A percentile compares a stretch with the other conserved stretches of the same genome.
These are phyloP conservation scores for Marisa cornuarietis DNA, from an alignment of 1,140 invertebrate species.

Conservation along the genomic window DNA sequence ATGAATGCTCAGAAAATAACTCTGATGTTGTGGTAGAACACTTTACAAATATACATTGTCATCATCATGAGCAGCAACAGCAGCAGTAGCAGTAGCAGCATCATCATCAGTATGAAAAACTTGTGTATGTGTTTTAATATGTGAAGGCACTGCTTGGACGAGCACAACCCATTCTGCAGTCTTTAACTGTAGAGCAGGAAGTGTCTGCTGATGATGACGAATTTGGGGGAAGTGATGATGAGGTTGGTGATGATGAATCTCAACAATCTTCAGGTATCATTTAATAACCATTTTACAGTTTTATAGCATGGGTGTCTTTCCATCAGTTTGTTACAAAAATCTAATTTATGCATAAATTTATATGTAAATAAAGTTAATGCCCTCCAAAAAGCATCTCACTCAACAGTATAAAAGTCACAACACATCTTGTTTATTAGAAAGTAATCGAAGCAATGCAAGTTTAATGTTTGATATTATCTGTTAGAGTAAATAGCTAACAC, in stretches of 20 bases:
- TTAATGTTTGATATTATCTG: too few relatives aligned
- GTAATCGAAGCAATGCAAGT: too few relatives aligned
- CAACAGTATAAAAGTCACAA: too few relatives aligned
- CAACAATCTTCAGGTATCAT: constrained; percentile 39
- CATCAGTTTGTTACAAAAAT: background rate
- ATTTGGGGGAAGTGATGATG: constrained; percentile 61
- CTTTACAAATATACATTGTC: too few relatives aligned
- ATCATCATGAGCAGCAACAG: too few relatives aligned
- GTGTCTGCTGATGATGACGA: constrained; percentile 56
- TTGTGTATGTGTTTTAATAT: background rate
- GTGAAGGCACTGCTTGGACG: background rate
- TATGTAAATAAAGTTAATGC: too few relatives aligned
- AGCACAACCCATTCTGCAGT: constrained; percentile 50
- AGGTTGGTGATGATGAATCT: constrained; percentile 60
- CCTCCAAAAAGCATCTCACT: too few relatives aligned
- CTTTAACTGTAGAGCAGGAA: constrained; percentile 56
- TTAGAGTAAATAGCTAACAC: too few relatives aligned
- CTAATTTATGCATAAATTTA: background rate
- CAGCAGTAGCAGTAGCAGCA: too few relatives aligned
- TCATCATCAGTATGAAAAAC: too few relatives aligned
- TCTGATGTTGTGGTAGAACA: too few relatives aligned
- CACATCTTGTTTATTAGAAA: too few relatives aligned
- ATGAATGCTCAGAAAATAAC: background rate
- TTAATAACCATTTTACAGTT: background rate
- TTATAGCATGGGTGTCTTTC: background rate